Percentiles rank a stretch among this genome's conserved stretches.
These are phyloP conservation scores for Lypha dubia DNA, from an alignment of 2,888 invertebrate genomes.

Conservation along the genomic window DNA sequence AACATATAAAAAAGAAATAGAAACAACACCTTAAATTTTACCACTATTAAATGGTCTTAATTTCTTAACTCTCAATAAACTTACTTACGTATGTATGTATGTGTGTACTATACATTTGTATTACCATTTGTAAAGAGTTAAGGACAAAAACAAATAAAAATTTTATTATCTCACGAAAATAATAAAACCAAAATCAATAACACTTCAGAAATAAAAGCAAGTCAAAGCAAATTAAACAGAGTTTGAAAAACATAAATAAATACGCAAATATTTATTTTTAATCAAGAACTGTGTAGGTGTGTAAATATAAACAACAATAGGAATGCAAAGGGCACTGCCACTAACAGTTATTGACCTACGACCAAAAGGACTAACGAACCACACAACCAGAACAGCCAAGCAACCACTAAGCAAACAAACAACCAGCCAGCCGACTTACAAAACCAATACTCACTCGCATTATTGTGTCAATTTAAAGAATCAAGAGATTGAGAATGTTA, in stretches of 20 bases:
- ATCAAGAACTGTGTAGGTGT: conserved; percentile 41
- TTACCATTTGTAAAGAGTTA: conserved; percentile 6
- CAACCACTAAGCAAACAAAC: not conserved
- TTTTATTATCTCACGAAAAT: conserved; percentile 33
- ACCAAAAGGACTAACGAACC: conserved; percentile 22
- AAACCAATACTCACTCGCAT: conserved; percentile 6
- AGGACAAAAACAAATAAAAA: conserved; percentile 28
- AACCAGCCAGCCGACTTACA: not conserved
- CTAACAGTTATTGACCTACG: not conserved
- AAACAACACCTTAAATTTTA: conserved; percentile 18
- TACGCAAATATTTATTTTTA: conserved; percentile 36
- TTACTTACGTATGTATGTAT: not conserved
- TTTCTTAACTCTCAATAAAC: conserved; percentile 11
- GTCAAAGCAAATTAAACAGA: not conserved
- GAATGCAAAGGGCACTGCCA: conserved; percentile 19
- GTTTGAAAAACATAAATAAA: conserved; percentile 30
- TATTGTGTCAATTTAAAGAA: conserved; percentile 8
- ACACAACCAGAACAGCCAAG: not conserved
- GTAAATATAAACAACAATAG: conserved; percentile 46
- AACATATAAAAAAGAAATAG: too few species aligned
- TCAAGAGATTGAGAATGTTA: conserved; percentile 24
- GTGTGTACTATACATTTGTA: conserved; percentile 12
- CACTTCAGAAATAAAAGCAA: not conserved
- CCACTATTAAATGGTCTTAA: too few species aligned
- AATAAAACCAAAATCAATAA: not conserved